Conservation (phyloP, 1,140 invertebrate species). For the Lordiphosa clarofinis region DNA sequence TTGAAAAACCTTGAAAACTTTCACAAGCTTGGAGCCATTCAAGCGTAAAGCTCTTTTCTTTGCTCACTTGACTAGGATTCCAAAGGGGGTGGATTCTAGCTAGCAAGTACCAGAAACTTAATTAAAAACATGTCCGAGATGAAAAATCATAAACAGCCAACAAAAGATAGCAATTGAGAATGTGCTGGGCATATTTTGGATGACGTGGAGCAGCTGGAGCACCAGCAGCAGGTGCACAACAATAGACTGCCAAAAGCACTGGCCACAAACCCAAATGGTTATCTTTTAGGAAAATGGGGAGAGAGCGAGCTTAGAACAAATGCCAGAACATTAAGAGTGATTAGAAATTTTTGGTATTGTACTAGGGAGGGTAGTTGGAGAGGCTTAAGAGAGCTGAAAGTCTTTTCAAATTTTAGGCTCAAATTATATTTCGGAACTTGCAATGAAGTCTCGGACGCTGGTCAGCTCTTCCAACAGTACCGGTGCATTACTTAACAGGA, state of each 20-base stretch:
- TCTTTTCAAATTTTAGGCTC: too few relatives aligned
- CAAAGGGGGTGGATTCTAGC: slow-evolving; percentile 13
- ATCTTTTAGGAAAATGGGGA: neutral
- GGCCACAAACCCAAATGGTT: neutral
- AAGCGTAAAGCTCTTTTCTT: slow-evolving; percentile 31
- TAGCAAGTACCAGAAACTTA: slow-evolving; percentile 30
- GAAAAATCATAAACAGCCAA: slow-evolving; percentile 34
- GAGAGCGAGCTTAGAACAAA: neutral
- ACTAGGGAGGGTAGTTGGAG: too few relatives aligned
- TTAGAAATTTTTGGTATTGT: too few relatives aligned
- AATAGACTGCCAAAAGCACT: neutral
- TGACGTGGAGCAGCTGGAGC: neutral
- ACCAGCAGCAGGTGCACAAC: neutral
- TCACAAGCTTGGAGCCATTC: slow-evolving; percentile 26
- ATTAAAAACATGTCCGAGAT: slow-evolving; percentile 47
- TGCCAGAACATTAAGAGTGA: slow-evolving; percentile 2
- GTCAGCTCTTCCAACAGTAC: too few relatives aligned
- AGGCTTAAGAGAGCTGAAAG: too few relatives aligned
- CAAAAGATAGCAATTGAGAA: slow-evolving; percentile 14
- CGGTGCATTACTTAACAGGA: too few relatives aligned
- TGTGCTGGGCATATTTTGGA: neutral
- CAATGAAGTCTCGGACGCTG: too few relatives aligned
- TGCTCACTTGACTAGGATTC: neutral
- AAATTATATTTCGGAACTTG: too few relatives aligned
- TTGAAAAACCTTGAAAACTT: slow-evolving; percentile 40